Percentiles rank a stretch among this genome's conserved stretches.
Evolutionary conservation across 1,140 invertebrate genomes (phyloP).

Genomic region (Pentalonia nigronervosa): DNA sequence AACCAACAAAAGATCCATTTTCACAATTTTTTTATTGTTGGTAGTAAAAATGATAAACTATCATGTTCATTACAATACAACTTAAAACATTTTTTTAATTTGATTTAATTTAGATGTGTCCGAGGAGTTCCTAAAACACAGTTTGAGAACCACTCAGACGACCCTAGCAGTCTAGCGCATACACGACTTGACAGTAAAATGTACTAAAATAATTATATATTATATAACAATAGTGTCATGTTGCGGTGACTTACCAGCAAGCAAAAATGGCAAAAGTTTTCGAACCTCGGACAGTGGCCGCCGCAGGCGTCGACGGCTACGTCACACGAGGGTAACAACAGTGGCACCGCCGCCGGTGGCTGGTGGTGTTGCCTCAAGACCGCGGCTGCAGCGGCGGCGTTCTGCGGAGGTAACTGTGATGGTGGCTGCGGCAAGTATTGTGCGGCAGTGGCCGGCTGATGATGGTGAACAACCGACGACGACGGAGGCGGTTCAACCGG

Average conservation of each 20-base stretch:
- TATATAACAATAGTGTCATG: too few relatives aligned
- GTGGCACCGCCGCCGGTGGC: constrained; percentile 38
- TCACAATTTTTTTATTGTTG: too few relatives aligned
- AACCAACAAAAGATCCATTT: too few relatives aligned
- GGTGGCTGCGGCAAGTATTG: constrained; percentile 14
- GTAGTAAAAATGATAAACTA: too few relatives aligned
- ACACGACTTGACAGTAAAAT: too few relatives aligned
- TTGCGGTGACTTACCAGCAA: constrained; percentile 66
- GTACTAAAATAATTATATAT: too few relatives aligned
- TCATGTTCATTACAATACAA: too few relatives aligned
- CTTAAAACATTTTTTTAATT: too few relatives aligned
- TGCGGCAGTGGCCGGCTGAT: not conserved
- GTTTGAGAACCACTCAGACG: too few relatives aligned
- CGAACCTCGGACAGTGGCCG: constrained; percentile 71
- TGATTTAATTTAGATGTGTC: too few relatives aligned
- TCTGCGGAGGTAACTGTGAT: constrained; percentile 39
- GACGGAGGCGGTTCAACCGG: not conserved
- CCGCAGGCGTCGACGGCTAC: constrained; percentile 69
- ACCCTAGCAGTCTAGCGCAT: too few relatives aligned
- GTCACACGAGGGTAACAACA: constrained; percentile 60
- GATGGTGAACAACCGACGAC: not conserved
- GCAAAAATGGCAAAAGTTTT: constrained; percentile 74
- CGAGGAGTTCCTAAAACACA: too few relatives aligned
- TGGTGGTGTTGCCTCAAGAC: constrained; percentile 18
- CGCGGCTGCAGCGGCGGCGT: constrained; percentile 69